These are phyloP conservation scores for Exaiptasia diaphana DNA, from an alignment of 64 coral and sea anemone genomes.

Conservation along the genomic window DNA sequence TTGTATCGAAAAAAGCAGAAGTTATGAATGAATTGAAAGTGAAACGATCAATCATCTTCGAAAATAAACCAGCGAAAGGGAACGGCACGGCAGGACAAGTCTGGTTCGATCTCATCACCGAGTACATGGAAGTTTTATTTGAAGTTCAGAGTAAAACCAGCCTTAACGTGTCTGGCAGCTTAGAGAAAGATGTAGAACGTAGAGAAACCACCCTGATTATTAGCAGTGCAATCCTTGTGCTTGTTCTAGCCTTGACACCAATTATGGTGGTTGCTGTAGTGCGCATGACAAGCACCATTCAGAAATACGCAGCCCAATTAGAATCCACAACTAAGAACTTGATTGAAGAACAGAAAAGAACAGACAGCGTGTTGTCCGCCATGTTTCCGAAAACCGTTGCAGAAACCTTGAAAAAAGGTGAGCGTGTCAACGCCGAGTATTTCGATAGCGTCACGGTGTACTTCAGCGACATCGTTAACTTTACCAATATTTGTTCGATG, in stretches of 20 bases:
- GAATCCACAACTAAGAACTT: neutral
- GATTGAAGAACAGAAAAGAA: neutral
- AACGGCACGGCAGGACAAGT: neutral
- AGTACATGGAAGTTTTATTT: conserved; percentile 56
- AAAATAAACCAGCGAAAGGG: neutral
- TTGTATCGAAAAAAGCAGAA: too few relatives aligned
- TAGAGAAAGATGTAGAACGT: neutral
- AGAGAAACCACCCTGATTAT: neutral
- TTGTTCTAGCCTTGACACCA: conserved; percentile 17
- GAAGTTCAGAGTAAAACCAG: conserved; percentile 45
- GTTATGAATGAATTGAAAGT: conserved; percentile 1
- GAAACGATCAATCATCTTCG: conserved; percentile 36
- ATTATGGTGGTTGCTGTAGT: conserved; percentile 21
- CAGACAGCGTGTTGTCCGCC: conserved; percentile 39
- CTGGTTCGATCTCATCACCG: conserved; percentile 60
- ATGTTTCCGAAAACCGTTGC: conserved; percentile 70
- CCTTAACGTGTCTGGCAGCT: neutral
- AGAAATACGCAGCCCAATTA: conserved; percentile 27
- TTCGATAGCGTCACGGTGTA: conserved; percentile 67
- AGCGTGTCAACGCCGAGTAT: conserved; percentile 39
- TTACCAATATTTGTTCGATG: conserved; percentile 54
- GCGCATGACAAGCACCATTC: conserved; percentile 41
- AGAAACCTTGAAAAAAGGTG: conserved; percentile 41
- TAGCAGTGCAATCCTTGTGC: neutral
- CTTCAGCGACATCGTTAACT: conserved; percentile 72